A percentile compares a stretch with the other conserved stretches of the same genome.
These are phyloP conservation scores for Benthosema pterotum DNA, from an alignment of 2,797 vertebrate genomes.

Conservation along the genomic window DNA sequence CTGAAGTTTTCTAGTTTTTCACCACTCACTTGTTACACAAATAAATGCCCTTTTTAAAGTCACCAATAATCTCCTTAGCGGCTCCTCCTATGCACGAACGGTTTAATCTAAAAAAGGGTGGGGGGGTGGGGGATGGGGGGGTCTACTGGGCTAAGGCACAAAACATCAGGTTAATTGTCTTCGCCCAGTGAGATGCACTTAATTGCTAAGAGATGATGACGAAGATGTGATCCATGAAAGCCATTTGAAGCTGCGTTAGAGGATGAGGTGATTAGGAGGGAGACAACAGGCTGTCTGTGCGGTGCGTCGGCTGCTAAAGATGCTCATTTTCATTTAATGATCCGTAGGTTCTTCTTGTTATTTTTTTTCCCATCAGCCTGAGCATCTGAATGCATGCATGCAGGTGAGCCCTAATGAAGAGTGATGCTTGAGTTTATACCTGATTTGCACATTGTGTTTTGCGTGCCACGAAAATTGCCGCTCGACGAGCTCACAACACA, in stretches of 20 bases:
- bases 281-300: slow-evolving; percentile 62
- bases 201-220: slow-evolving; percentile 80
- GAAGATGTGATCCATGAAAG: slow-evolving; percentile 66
- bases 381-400: slow-evolving; percentile 60
- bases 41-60: slow-evolving; percentile 72
- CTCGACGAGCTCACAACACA: no score
- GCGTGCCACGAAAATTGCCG: no score
- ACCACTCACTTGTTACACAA: slow-evolving; percentile 55
- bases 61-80: slow-evolving; percentile 64
- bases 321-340: slow-evolving; percentile 76
- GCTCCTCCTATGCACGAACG: slow-evolving; percentile 56
- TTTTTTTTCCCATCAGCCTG: slow-evolving; percentile 60
- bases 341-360: slow-evolving; percentile 51
- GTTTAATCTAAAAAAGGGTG: slow-evolving; percentile 65
- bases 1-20: no score
- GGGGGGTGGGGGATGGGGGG: slow-evolving; percentile 33
- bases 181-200: slow-evolving; percentile 76
- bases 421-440: not conserved
- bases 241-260: slow-evolving; percentile 75
- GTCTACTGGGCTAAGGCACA: slow-evolving; percentile 63
- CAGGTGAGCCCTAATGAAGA: slow-evolving; percentile 46
- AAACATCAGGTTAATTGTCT: slow-evolving; percentile 80
- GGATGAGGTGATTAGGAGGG: slow-evolving; percentile 73
- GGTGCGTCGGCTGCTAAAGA: slow-evolving; percentile 70
- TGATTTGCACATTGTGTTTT: no score